Conservation (phyloP, 2,113 vertebrate species). For the Crocuta crocuta region DNA sequence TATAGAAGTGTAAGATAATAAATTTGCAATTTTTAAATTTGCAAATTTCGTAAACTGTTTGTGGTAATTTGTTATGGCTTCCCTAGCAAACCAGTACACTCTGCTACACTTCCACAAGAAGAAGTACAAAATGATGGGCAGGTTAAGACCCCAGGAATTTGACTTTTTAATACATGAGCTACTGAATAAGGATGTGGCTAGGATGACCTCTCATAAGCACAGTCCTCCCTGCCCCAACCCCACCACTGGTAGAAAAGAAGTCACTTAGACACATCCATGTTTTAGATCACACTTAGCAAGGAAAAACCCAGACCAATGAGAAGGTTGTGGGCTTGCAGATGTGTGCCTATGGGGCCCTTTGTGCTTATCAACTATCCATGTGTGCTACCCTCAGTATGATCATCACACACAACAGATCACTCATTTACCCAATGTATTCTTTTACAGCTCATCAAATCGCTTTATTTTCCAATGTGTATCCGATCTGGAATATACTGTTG, state of each 20-base stretch:
- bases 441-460: neutral
- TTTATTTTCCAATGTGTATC: neutral
- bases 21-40: no score
- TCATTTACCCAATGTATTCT: neutral
- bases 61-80: neutral
- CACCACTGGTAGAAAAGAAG: neutral
- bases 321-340: neutral
- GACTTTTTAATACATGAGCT: neutral
- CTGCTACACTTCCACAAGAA: neutral
- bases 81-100: neutral
- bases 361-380: neutral
- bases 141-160: neutral
- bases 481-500: neutral
- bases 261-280: neutral
- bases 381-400: neutral
- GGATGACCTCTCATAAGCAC: neutral
- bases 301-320: neutral
- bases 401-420: neutral
- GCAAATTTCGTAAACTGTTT: neutral
- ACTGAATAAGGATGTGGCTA: neutral
- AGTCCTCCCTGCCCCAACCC: neutral
- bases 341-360: accelerated
- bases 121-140: neutral
- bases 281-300: neutral
- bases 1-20: neutral